Evolutionary conservation across 1,140 invertebrate genomes (phyloP), one percentile per base, ranked within the genome.

Genomic region (Hylaeus anthracinus): DNA sequence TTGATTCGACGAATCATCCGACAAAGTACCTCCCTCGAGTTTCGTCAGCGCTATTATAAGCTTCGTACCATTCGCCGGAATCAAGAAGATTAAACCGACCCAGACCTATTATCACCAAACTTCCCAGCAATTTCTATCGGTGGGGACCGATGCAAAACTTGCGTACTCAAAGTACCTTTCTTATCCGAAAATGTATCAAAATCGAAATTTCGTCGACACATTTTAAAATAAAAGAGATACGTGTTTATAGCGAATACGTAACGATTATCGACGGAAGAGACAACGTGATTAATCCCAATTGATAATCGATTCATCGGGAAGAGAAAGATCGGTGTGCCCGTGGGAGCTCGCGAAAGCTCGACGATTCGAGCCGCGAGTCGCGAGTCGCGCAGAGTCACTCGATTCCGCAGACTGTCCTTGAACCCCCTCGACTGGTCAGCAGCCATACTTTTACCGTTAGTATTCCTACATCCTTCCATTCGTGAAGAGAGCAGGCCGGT

Each of bases 371-470:
- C 55, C 64, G 8, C 37, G 26, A 75, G 83, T 69, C 64, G 61
- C 79, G 61, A 74, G 78, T 67, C 72, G 56, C 56, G 66, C 64
- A 64, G 70, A 74, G 74, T 56, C 69, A 83, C 48, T 83, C 61
- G 77, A 78, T 84, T 87, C 81, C 84, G 73, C 73, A 9, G 26
- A 63, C 48, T 91, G 90, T 90, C 91, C 91, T 92, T 92, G 91
- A 92, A 92, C 90, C 90, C 86, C 88, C 73, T 86, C 82, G 82
- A 81, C 75, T 86, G 82, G 82, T 86, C 83, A 84, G 83, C 74
- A 83, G 89, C 84, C 89, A 90, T 92, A 91, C 88, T 90, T 92
- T 92, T 93, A 93, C 92, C 92, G 92, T 93, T 93, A 93, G 88
- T 91, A 90, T 92, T 89, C 89, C 86, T 91, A 89, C 90, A 89